phyloP scores from a whole-genome alignment of 2,113 vertebrate genomes.

The Nyctereutes procyonoides region DNA sequence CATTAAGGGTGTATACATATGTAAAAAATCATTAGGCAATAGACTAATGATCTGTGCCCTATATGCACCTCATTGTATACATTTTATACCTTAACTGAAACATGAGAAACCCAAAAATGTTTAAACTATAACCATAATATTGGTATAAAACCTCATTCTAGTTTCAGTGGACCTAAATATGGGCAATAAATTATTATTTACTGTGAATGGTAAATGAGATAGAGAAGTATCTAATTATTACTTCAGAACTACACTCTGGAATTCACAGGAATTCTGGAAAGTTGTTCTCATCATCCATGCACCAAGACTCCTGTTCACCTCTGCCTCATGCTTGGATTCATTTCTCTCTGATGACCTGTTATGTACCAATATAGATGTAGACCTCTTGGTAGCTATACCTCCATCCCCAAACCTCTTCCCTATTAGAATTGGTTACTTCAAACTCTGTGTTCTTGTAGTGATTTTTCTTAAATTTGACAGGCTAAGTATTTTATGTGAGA shows the following conservation, averaged over 20 bases:
- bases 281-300: neutral
- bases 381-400: neutral
- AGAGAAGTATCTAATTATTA: neutral
- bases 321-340: neutral
- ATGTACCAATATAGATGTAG: neutral
- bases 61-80: neutral
- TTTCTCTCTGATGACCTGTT: neutral
- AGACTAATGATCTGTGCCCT: neutral
- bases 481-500: neutral
- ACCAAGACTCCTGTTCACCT: neutral
- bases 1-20: neutral
- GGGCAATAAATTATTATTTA: neutral
- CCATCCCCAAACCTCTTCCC: neutral
- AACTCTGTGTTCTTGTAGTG: neutral
- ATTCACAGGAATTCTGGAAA: neutral
- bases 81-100: neutral
- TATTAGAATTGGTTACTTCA: neutral
- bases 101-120: neutral
- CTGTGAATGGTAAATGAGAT: neutral
- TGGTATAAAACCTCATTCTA: neutral
- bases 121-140: neutral
- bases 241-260: neutral
- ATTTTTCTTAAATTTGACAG: neutral
- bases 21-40: neutral
- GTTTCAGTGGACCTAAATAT: neutral